These are phyloP conservation scores for western clawed frog (Xenopus tropicalis) DNA, from an alignment of 2,113 vertebrate species.

Conservation along the genomic window UCB_Xtro_10.0 CM004447.2:74710001-74710500, in stretches of 20 bases:
- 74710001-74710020: conserved; percentile 57
- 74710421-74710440: too few species aligned
- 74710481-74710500: too few species aligned
- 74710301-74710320: too few species aligned
- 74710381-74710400: too few species aligned
- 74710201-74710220: conserved; percentile 57
- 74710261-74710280: conserved; percentile 51
- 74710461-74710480: too few species aligned
- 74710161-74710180: conserved; percentile 61
- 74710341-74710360: too few species aligned
- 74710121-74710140: conserved; percentile 47
- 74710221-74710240: conserved; percentile 63
- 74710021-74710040: conserved; percentile 59
- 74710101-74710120: conserved; percentile 25
- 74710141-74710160: conserved; percentile 55
- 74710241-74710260: conserved; percentile 52
- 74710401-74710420: too few species aligned
- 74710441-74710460: too few species aligned
- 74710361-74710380: too few species aligned
- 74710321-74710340: too few species aligned
- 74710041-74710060: conserved; percentile 55
- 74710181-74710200: conserved; percentile 58
- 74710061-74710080: conserved; percentile 48
- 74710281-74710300: conserved; percentile 43
- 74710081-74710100: conserved; percentile 46